Evolutionary conservation across 2,888 invertebrate species (phyloP).

Genomic region (Macrophya alboannulata): DNA sequence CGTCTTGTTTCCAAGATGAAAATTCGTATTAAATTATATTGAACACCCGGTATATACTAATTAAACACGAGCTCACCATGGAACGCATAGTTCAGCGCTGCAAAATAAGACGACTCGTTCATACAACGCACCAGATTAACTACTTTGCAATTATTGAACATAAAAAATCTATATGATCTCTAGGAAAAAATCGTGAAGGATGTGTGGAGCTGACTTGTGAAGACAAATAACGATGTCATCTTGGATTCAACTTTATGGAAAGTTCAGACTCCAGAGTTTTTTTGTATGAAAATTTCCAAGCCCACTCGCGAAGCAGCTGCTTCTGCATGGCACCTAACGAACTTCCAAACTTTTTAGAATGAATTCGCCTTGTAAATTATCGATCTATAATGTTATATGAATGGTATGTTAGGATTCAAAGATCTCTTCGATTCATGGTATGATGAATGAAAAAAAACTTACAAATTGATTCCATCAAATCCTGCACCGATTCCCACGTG

Average conservation of each 20-base stretch:
- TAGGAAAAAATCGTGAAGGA: neutral
- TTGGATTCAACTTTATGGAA: neutral
- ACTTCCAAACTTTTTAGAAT: neutral
- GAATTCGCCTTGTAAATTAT: neutral
- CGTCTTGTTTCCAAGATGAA: too few species aligned
- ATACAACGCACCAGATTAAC: neutral
- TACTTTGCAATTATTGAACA: neutral
- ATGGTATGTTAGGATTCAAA: neutral
- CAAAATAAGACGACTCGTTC: neutral
- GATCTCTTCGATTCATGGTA: neutral
- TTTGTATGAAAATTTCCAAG: neutral
- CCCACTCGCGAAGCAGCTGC: neutral
- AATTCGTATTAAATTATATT: too few species aligned
- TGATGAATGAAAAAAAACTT: slow-evolving; percentile 72
- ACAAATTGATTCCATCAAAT: slow-evolving; percentile 89
- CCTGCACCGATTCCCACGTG: slow-evolving; percentile 94
- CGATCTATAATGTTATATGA: neutral
- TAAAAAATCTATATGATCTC: neutral
- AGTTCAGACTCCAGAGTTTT: neutral
- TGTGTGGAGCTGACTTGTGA: neutral
- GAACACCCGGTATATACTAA: too few species aligned
- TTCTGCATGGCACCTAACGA: neutral
- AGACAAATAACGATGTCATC: neutral
- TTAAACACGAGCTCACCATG: too few species aligned
- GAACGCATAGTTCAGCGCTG: too few species aligned